Conservation (phyloP, 1,140 invertebrate genomes). For the Papilio aristodemus region DNA sequence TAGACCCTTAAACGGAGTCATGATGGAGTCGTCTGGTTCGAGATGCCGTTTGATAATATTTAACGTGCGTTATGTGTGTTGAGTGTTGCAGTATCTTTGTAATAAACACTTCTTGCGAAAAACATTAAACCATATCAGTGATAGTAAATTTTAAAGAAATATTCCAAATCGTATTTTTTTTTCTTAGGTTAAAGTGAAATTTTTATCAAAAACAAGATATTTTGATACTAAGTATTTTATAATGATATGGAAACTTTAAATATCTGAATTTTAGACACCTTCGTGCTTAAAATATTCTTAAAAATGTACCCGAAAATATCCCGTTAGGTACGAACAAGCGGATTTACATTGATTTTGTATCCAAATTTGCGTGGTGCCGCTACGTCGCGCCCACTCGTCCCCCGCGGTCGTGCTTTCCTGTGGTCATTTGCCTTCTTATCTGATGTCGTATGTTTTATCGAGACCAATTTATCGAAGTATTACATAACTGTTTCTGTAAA, state of each 20-base stretch:
- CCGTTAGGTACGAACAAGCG: too few relatives aligned
- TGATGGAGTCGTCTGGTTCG: slow-evolving; percentile 3
- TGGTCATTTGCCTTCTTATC: slow-evolving; percentile 42
- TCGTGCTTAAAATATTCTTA: too few relatives aligned
- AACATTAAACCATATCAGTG: background rate
- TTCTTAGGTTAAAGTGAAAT: too few relatives aligned
- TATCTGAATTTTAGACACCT: too few relatives aligned
- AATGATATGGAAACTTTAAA: too few relatives aligned
- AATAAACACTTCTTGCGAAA: background rate
- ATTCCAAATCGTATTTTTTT: too few relatives aligned
- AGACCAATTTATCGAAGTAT: slow-evolving; percentile 15
- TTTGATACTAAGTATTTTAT: too few relatives aligned
- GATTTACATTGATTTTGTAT: slow-evolving; percentile 4
- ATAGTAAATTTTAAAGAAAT: background rate
- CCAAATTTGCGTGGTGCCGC: slow-evolving; percentile 17
- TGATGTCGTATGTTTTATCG: slow-evolving; percentile 34
- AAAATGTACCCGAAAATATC: too few relatives aligned
- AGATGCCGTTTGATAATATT: slow-evolving; percentile 4
- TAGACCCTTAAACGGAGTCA: slow-evolving; percentile 13
- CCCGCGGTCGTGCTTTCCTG: slow-evolving; percentile 33
- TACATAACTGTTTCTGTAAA: slow-evolving; percentile 33
- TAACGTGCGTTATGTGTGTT: background rate
- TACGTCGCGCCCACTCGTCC: slow-evolving; percentile 1
- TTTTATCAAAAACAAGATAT: too few relatives aligned
- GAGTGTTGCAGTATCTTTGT: background rate